phyloP scores from a whole-genome alignment of 2,888 invertebrate species.

The Drosophila parthenogenetica region DNA sequence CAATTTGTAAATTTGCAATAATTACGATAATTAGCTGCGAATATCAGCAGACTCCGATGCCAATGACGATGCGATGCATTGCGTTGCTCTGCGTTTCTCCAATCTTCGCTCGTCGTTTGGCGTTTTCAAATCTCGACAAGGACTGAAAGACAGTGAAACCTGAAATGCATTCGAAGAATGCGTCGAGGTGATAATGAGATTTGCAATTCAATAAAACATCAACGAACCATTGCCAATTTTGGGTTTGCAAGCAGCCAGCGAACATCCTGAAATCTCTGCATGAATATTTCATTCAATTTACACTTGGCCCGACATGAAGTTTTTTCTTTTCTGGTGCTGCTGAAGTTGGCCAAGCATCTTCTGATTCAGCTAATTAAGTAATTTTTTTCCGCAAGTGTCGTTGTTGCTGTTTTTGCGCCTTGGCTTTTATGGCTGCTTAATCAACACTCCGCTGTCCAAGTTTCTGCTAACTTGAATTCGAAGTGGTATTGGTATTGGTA shows the following conservation, averaged over 20 bases:
- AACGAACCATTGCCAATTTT: constrained; percentile 68
- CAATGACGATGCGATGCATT: constrained; percentile 37
- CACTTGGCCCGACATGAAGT: constrained; percentile 55
- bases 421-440: constrained; percentile 67
- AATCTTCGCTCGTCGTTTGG: background rate
- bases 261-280: constrained; percentile 69
- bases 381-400: constrained; percentile 61
- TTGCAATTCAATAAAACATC: constrained; percentile 79
- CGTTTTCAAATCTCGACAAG: constrained; percentile 11
- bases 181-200: constrained; percentile 82
- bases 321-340: constrained; percentile 19
- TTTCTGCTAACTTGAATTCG: constrained; percentile 29
- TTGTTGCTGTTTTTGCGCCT: constrained; percentile 41
- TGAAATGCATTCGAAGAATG: constrained; percentile 78
- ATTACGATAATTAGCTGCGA: constrained; percentile 85
- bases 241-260: constrained; percentile 32
- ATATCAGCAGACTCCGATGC: constrained; percentile 70
- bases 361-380: constrained; percentile 75
- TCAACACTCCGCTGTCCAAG: constrained; percentile 61
- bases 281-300: constrained; percentile 83
- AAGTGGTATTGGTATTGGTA: background rate
- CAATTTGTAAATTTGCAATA: constrained; percentile 85
- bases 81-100: constrained; percentile 6
- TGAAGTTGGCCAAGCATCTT: constrained; percentile 38
- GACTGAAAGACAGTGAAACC: constrained; percentile 20